Percentiles rank a stretch among this genome's conserved stretches.
phyloP scores from a whole-genome alignment of 2,888 invertebrate species.

The Pterobdella sp. region DNA sequence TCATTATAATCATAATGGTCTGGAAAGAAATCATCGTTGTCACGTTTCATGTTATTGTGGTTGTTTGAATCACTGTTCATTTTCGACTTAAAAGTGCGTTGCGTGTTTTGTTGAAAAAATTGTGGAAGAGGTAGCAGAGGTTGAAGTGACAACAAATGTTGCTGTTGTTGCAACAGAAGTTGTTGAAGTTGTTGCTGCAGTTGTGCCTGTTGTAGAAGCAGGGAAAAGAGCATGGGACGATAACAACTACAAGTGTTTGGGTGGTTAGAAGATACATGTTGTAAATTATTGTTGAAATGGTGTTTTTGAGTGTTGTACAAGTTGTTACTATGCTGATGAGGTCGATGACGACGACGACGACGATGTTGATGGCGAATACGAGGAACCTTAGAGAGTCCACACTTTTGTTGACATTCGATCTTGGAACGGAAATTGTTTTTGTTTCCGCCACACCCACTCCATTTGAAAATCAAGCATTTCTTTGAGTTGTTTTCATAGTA shows the following conservation, averaged over 20 bases:
- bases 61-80: background rate
- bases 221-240: background rate
- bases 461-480: conserved; percentile 36
- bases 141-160: background rate
- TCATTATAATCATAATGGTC: background rate
- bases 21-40: background rate
- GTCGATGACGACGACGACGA: background rate
- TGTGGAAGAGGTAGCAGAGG: background rate
- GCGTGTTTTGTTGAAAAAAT: background rate
- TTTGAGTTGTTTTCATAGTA: conserved; percentile 36
- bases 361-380: background rate
- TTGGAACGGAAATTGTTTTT: conserved; percentile 36
- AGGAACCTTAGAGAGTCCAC: conserved; percentile 23
- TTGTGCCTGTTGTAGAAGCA: background rate
- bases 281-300: too few species aligned
- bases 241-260: too few species aligned
- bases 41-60: background rate
- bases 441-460: conserved; percentile 37
- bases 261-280: too few species aligned
- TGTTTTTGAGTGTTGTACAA: too few species aligned
- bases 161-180: background rate
- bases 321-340: too few species aligned
- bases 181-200: conserved; percentile 1
- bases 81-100: background rate
- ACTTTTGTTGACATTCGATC: conserved; percentile 34